Conservation (phyloP, 2,888 invertebrate species). For the Theretra japonica region DNA sequence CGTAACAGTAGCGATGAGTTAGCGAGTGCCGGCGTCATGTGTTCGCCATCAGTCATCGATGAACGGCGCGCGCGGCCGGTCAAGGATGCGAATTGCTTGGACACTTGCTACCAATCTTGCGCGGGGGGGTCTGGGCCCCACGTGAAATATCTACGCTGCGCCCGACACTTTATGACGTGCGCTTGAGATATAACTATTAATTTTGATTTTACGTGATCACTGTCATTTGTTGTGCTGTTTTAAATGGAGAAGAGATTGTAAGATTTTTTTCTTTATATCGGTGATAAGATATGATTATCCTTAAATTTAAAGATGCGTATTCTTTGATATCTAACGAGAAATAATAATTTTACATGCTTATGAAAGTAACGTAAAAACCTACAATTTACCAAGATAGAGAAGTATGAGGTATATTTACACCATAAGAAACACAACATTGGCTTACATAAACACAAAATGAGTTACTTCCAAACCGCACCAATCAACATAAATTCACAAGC, state of each 20-base stretch:
- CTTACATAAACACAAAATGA: not conserved
- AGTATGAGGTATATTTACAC: too few species aligned
- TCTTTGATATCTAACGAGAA: too few species aligned
- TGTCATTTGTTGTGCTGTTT: too few species aligned
- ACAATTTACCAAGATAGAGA: too few species aligned
- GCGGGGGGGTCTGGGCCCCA: conserved; percentile 23
- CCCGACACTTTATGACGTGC: conserved; percentile 22
- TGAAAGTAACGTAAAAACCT: too few species aligned
- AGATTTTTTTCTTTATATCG: too few species aligned
- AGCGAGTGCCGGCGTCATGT: conserved; percentile 75
- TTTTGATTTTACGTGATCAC: conserved; percentile 14
- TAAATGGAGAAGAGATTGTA: too few species aligned
- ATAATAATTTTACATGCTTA: too few species aligned
- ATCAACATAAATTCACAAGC: conserved; percentile 21
- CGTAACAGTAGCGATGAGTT: conserved; percentile 65
- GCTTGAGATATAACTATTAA: conserved; percentile 22
- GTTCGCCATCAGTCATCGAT: conserved; percentile 82
- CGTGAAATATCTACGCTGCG: conserved; percentile 22
- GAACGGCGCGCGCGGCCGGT: conserved; percentile 59
- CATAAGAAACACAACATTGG: not conserved
- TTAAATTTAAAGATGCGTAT: too few species aligned
- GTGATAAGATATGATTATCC: too few species aligned
- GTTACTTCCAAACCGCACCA: conserved; percentile 4
- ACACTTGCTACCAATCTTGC: conserved; percentile 60
- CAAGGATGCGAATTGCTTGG: conserved; percentile 76